Evolutionary conservation across 2,888 invertebrate genomes (phyloP), one percentile per base, ranked within the genome.

Genomic region (Subacronicta megacephala): DNA sequence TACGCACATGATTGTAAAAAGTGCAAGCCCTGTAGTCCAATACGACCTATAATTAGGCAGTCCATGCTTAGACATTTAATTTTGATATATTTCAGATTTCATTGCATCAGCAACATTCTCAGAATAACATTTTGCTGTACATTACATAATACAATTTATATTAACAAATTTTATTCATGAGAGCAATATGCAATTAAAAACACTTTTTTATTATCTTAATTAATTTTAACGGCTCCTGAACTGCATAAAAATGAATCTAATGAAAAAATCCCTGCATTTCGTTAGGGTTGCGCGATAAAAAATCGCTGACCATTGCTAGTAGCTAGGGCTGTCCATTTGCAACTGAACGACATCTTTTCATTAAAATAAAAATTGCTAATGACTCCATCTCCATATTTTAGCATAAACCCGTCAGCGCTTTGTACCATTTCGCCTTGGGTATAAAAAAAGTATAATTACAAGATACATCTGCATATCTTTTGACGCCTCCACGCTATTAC

Each of bases 341-440:
- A 74, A 44, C 40, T 75, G 82, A 72, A 78, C 81, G 88, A 88
- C 89, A 85, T 89, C 85, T 87, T 88, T 88, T 90, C 85, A 89
- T 91, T 90, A 88, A 85, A 90, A 85, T 84, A 87, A 90, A 89
- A 92, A 90, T 90, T 89, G 87, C 87, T 92, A 93, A 93, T 91
- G 92, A 88, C 88, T 85, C 84, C 82, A 93, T 93, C 87, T 92
- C 88, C 93, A 93, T 92, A 90, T 88, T 90, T 93, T 93, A 85
- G 88, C 93, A 92, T 93, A 87, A 90, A 90, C 84, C 88, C 83
- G 87, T 91, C 89, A 89, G 84, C 87, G 75, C 85, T 88, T 83
- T 83, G 77, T 81, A 83, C 77, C 81, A 83, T 85, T 88, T 84
- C 75, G 76, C 77, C 71, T 83, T 79, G 66, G 75, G 81, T 72